Percentiles rank a stretch among this genome's conserved stretches.
These are phyloP conservation scores for Gulo gulo DNA, from an alignment of 2,113 vertebrate species.

Conservation along the genomic window DNA sequence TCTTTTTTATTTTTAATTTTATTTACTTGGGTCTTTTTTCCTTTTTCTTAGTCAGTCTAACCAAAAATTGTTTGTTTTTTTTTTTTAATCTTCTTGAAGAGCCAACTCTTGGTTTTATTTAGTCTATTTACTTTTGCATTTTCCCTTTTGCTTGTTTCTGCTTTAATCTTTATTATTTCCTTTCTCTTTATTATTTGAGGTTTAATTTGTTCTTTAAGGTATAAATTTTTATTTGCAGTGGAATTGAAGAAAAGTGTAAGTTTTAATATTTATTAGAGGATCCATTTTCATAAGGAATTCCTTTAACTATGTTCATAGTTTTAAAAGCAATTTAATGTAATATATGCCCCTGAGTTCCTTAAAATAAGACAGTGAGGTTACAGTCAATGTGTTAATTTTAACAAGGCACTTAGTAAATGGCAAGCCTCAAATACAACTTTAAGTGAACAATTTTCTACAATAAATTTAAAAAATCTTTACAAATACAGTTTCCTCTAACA, in stretches of 20 bases:
- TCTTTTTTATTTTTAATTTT: neutral
- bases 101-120: neutral
- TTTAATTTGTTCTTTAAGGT: neutral
- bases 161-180: neutral
- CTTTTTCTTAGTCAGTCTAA: neutral
- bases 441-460: neutral
- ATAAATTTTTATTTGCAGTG: neutral
- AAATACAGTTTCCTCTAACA: neutral
- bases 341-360: neutral
- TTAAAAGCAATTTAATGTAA: neutral
- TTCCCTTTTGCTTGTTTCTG: neutral
- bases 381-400: neutral
- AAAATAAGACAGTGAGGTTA: neutral
- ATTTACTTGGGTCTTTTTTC: neutral
- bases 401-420: neutral
- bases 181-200: neutral
- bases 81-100: neutral
- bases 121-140: neutral
- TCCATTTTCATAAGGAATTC: neutral
- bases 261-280: neutral
- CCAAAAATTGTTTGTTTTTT: neutral
- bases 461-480: neutral
- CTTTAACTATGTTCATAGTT: neutral
- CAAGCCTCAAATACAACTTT: neutral
- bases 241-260: neutral